A percentile compares a stretch with the other conserved stretches of the same genome.
Conservation (phyloP, 2,888 invertebrate species). For the Caradrina clavipalpis region DNA sequence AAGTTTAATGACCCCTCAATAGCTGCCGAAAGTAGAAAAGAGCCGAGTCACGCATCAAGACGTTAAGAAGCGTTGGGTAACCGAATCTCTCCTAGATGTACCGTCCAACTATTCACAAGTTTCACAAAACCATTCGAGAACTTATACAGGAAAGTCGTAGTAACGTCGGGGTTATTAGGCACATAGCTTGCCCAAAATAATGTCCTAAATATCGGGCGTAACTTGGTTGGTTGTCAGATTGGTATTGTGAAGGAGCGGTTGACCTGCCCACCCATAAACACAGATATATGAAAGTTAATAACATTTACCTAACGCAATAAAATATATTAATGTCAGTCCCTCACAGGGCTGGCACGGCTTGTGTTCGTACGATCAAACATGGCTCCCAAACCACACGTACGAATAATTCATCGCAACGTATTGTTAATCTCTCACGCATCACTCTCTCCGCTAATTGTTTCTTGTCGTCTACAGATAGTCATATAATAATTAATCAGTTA, state of each 20-base stretch:
- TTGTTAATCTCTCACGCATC: conserved; percentile 66
- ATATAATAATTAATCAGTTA: conserved; percentile 62
- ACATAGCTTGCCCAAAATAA: conserved; percentile 59
- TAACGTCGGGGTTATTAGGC: conserved; percentile 55
- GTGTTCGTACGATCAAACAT: conserved; percentile 65
- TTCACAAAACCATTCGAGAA: conserved; percentile 51
- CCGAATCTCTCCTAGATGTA: conserved; percentile 40
- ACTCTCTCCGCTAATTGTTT: conserved; percentile 60
- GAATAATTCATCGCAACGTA: conserved; percentile 62
- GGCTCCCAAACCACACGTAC: conserved; percentile 47
- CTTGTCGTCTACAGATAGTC: conserved; percentile 55
- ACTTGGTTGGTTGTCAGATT: conserved; percentile 54
- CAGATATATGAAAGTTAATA: conserved; percentile 79
- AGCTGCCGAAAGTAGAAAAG: conserved; percentile 19
- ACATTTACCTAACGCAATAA: conserved; percentile 77
- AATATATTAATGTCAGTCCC: conserved; percentile 80
- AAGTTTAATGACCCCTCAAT: conserved; percentile 26
- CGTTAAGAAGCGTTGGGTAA: conserved; percentile 46
- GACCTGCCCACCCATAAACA: conserved; percentile 68
- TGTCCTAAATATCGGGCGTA: conserved; percentile 61
- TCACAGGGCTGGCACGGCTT: conserved; percentile 61
- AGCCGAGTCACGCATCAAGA: conserved; percentile 44
- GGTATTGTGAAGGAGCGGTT: conserved; percentile 57
- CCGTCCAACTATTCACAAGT: conserved; percentile 48
- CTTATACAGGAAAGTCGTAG: conserved; percentile 43